Base-by-base conservation (phyloP, 2,113 vertebrate species). In the Choloepus hoffmanni region DNA sequence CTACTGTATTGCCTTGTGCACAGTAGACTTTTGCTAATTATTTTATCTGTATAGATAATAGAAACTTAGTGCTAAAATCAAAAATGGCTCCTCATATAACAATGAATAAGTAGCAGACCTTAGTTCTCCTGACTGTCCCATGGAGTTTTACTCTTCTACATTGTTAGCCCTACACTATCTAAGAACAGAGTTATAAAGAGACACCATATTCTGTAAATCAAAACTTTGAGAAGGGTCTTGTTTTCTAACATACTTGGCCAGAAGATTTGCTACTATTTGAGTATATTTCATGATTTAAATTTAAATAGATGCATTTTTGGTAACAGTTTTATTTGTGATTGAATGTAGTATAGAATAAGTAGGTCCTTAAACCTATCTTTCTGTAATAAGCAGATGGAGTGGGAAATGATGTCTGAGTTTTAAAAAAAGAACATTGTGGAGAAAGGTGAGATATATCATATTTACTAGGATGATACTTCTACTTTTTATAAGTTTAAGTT, bases 351-450 rank as follows among this genome's bases (percentile, higher is more conserved):
- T 78, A 85, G 72, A 76, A 67, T 40, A 95, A 40, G 15, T 77
- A 84, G 13, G 7, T 76, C 45, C n/a, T 92, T 92, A 28, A 85
- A 77, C 72, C 85, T 92, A 26, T 68, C 70, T 88, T 93, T 48
- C n/a, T 5, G 1, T 74, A 62, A 23, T 23, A 92, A 87, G 21
- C 53, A 50, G 19, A 68, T 85, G n/a, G 21, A 95, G 63, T 93
- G 45, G 58, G 55, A 84, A 43, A 76, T 81, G 53, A 43, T 70
- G 70, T 7, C 30, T 18, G 18, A 45, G 40, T 88, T 63, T 15
- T 24, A 62, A 60, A 82, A 68, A 68, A 45, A 43, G 11, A 45
- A 45, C 78, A 26, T 43, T 50, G 30, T 84, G 50, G 68, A 68
- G 43, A 94, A 91, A 40, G 28, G 58, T 12, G 1, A 13, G 7